phyloP scores from a whole-genome alignment of 2,113 vertebrate genomes.

The Clarias gariepinus region DNA sequence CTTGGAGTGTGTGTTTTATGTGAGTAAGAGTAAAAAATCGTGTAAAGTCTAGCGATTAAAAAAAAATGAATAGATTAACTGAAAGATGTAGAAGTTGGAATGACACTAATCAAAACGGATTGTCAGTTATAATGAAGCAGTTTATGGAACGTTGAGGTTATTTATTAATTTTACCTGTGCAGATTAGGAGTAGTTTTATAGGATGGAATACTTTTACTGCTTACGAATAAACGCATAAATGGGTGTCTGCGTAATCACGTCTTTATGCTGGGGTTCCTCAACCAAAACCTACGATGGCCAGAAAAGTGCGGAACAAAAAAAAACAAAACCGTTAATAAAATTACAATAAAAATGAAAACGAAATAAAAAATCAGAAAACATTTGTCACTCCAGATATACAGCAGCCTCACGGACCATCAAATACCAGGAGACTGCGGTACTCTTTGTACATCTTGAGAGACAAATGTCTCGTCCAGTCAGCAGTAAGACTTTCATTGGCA shows the following conservation, averaged over 20 bases:
- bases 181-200: conserved; percentile 11
- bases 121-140: conserved; percentile 34
- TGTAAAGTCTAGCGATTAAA: conserved; percentile 39
- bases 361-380: no score
- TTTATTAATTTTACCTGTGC: conserved; percentile 18
- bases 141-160: not conserved
- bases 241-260: not conserved
- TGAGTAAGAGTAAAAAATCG: conserved; percentile 8
- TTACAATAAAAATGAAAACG: no score
- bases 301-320: no score
- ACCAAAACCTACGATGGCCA: not conserved
- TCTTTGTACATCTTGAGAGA: no score
- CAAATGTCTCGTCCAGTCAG: no score
- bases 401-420: no score
- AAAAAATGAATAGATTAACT: conserved; percentile 39
- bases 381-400: no score
- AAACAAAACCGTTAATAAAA: no score
- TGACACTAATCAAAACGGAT: conserved; percentile 45
- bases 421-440: no score
- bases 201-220: not conserved
- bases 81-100: conserved; percentile 43
- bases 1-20: conserved; percentile 44
- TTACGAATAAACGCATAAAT: not conserved
- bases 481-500: no score
- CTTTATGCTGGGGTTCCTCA: not conserved